A percentile compares a stretch with the other conserved stretches of the same genome.
Evolutionary conservation across 2,113 vertebrate genomes (phyloP).

Genomic region (Vanacampus margaritifer): DNA sequence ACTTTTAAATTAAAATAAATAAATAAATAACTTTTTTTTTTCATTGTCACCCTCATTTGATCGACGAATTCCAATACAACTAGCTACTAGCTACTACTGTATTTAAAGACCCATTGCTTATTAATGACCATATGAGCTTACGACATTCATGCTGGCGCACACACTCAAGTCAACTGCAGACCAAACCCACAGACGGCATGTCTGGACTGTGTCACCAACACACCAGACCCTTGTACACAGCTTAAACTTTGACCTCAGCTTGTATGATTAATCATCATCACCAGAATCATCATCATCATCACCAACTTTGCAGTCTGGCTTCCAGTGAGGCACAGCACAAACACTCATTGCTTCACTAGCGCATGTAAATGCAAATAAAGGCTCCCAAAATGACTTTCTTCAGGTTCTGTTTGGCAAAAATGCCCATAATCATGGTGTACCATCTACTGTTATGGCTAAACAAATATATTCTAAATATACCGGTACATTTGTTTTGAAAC

Average conservation of each 20-base stretch:
- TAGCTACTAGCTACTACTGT: background rate
- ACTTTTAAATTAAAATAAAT: background rate
- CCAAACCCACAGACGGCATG: slow-evolving; percentile 31
- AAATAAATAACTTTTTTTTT: background rate
- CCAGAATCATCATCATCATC: slow-evolving; percentile 13
- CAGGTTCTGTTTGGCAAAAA: too few relatives aligned
- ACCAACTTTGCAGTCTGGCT: slow-evolving; percentile 24
- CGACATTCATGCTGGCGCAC: slow-evolving; percentile 17
- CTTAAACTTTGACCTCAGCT: slow-evolving; percentile 53
- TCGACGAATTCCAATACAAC: background rate
- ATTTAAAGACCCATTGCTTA: background rate
- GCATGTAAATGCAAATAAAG: background rate
- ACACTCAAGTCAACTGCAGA: slow-evolving; percentile 27
- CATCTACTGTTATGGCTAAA: too few relatives aligned
- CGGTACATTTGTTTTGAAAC: too few relatives aligned
- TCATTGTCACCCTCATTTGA: background rate
- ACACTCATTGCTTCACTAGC: background rate
- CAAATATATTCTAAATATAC: too few relatives aligned
- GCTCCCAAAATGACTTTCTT: too few relatives aligned
- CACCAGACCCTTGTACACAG: slow-evolving; percentile 59
- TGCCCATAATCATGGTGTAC: too few relatives aligned
- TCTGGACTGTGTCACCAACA: slow-evolving; percentile 67
- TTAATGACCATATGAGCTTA: slow-evolving; percentile 10
- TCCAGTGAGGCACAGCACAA: slow-evolving; percentile 8
- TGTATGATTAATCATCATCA: slow-evolving; percentile 68